phyloP scores from a whole-genome alignment of 2,797 vertebrate genomes.

The Gila robusta region DNA sequence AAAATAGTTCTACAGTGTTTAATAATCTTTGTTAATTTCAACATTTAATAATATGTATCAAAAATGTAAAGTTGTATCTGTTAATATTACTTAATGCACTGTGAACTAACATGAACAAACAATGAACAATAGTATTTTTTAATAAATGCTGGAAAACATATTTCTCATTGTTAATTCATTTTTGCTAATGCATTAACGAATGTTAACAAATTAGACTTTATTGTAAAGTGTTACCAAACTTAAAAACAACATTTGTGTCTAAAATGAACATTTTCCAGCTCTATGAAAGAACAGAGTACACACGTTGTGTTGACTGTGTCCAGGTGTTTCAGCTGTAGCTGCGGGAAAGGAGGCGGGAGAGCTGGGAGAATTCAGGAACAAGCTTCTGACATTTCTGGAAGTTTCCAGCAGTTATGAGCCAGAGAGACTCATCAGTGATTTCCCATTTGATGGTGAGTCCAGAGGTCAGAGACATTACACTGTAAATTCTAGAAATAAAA shows the following conservation, averaged over 20 bases:
- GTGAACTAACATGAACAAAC: no score
- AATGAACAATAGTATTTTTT: no score
- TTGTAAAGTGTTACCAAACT: neutral
- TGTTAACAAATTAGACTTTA: neutral
- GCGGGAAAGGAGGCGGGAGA: constrained; percentile 91
- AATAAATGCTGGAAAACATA: neutral
- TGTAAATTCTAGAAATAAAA: neutral
- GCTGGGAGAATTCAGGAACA: constrained; percentile 90
- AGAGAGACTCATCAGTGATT: constrained; percentile 92
- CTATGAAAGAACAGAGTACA: neutral
- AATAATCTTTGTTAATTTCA: no score
- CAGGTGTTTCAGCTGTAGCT: constrained; percentile 85
- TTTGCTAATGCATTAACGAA: neutral
- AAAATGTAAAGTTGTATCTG: no score
- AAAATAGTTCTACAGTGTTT: no score
- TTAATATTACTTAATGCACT: no score
- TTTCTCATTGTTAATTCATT: neutral
- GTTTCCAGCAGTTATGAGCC: constrained; percentile 92
- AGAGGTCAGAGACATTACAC: neutral
- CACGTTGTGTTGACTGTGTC: neutral
- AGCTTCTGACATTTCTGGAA: constrained; percentile 90
- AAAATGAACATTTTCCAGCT: neutral
- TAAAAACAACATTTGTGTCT: neutral
- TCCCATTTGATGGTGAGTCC: constrained; percentile 95
- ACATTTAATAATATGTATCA: no score